Conservation (phyloP, 1,140 invertebrate genomes). For the Caenorhabditis elegans region WBcel235 BX284606.5:13501-14000, state of each 20-base stretch:
- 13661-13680: conserved; percentile 62
- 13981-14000: no score
- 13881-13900: no score
- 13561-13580: conserved; percentile 64
- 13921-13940: no score
- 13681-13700: conserved; percentile 57
- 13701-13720: conserved; percentile 56
- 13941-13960: no score
- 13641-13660: conserved; percentile 44
- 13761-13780: no score
- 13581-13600: conserved; percentile 63
- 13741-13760: conserved; percentile 44
- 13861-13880: no score
- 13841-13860: no score
- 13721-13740: conserved; percentile 59
- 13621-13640: conserved; percentile 64
- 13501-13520: conserved; percentile 53
- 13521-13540: conserved; percentile 58
- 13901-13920: no score
- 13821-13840: no score
- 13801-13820: no score
- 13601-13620: conserved; percentile 59
- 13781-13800: no score
- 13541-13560: conserved; percentile 61
- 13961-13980: no score